Percentiles rank a stretch among this genome's conserved stretches.
Evolutionary conservation across 2,797 vertebrate species (phyloP).

Genomic region (Myotis findleyi): DNA sequence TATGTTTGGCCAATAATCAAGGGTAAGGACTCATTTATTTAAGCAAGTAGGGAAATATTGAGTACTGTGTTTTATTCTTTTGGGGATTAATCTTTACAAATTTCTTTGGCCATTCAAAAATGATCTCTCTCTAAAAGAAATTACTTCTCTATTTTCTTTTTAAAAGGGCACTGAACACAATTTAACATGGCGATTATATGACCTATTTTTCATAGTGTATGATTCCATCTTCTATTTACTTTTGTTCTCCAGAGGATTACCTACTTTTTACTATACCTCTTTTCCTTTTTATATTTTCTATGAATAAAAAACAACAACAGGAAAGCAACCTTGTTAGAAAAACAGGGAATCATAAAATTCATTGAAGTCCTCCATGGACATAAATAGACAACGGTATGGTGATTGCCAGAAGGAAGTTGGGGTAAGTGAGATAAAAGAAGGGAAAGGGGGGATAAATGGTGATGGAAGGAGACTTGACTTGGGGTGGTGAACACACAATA

Average conservation of each 20-base stretch:
- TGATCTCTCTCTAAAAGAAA: slow-evolving; percentile 32
- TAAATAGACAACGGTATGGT: background rate
- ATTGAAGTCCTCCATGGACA: background rate
- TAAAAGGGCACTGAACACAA: background rate
- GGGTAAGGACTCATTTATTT: slow-evolving; percentile 23
- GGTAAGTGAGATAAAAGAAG: background rate
- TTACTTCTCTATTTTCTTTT: slow-evolving; percentile 4
- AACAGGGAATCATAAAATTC: background rate
- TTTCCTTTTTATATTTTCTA: background rate
- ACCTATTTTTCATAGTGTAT: background rate
- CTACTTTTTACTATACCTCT: background rate
- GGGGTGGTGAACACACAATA: background rate
- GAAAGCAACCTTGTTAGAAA: background rate
- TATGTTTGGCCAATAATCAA: slow-evolving; percentile 35
- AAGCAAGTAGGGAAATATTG: slow-evolving; percentile 36
- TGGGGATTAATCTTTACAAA: slow-evolving; percentile 46
- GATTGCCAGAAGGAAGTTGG: background rate
- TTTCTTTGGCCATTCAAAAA: slow-evolving; percentile 19
- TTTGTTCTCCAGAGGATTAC: background rate
- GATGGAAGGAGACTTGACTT: background rate
- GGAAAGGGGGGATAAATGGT: background rate
- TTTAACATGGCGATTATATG: background rate
- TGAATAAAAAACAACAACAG: background rate
- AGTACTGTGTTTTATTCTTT: slow-evolving; percentile 28
- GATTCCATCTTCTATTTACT: background rate